Base-by-base conservation (phyloP, 1,140 invertebrate genomes). In the honey bee (Apis mellifera) region DNA sequence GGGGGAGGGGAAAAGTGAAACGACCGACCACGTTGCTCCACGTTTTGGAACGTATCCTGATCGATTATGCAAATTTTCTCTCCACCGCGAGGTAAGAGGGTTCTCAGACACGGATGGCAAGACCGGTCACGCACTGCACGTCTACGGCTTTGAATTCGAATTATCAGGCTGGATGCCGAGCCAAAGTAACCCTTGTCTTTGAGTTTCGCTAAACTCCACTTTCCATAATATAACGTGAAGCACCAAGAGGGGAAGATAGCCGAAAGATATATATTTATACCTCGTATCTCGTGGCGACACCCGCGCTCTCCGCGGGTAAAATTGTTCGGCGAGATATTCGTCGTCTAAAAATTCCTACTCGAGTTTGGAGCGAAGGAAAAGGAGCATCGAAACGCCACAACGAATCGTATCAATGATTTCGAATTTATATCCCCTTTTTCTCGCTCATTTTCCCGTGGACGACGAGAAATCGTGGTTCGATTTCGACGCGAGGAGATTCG, bases 11-110 rank as follows among this genome's bases (percentile, higher is more conserved):
- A 68, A 71, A 59, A 75, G 65, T 69, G 70, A 70, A 77, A 70
- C 79, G 78, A 75, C 75, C 71, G 70, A 48, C 32, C 32, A 42
- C 73, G 77, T 70, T 42, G 26, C 55, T 52, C 52, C 71, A 55
- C 54, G 32, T 42, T n/a, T 42, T 32, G 21, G 8, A 64, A 70
- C 42, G 70, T 77, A 73, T 42, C 64, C 80, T 86, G 69, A 84
- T 86, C 83, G 83, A 84, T 71, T 81, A 80, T 81, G 78, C 12
- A 84, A 84, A 84, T 81, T 82, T 75, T 23, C 60, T 62, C 60
- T 42, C 32, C 68, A 50, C 19, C 19, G 54, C 64, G 60, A 52
- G 72, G 59, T 71, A 60, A 57, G 72, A 70, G 71, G 32, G 71
- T 50, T 19, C 65, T 74, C 83, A 81, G 71, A 75, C 66, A 57